These are phyloP conservation scores for Tetragnatha montana DNA, from an alignment of 2,888 invertebrate species.

Conservation along the genomic window DNA sequence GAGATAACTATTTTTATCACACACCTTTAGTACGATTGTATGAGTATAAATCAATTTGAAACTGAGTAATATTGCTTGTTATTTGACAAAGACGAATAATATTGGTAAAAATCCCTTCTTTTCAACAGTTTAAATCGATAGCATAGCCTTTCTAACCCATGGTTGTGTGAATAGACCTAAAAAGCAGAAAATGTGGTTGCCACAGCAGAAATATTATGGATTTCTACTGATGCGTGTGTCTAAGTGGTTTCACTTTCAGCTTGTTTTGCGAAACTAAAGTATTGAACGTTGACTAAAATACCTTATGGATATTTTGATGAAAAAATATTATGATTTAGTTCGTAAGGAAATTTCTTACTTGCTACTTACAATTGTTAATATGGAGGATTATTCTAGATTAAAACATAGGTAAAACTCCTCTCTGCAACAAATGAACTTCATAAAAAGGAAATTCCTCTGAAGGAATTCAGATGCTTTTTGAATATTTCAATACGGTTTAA, in stretches of 20 bases:
- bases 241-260: neutral
- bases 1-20: no score
- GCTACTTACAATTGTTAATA: no score
- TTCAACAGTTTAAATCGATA: neutral
- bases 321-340: neutral
- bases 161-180: neutral
- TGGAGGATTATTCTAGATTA: no score
- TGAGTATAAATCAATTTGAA: neutral
- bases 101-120: neutral
- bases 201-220: slow-evolving; percentile 8
- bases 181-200: neutral
- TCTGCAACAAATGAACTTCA: no score
- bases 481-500: no score
- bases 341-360: no score
- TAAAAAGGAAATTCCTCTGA: no score
- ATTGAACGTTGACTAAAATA: neutral
- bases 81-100: neutral
- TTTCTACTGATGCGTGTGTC: neutral
- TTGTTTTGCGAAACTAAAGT: neutral
- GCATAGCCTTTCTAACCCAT: neutral
- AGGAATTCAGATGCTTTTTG: no score
- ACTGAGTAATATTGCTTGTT: neutral
- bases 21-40: no score
- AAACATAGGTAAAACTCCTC: no score
- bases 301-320: neutral